Conservation (phyloP, 2,888 invertebrate genomes). For the Agrochola litura region DNA sequence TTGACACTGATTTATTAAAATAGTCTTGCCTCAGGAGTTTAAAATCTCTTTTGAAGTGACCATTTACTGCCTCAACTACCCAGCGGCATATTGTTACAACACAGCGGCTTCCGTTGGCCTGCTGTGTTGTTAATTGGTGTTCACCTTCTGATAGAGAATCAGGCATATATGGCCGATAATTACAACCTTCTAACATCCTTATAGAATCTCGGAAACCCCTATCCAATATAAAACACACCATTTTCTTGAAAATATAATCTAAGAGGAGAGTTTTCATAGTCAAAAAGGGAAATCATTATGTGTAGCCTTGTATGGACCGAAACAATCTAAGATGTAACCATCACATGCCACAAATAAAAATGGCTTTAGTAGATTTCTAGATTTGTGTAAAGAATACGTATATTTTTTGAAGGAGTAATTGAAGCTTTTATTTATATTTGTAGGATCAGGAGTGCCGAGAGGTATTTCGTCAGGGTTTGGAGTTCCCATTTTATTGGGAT, state of each 20-base stretch:
- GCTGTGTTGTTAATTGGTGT: conserved; percentile 33
- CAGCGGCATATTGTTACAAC: conserved; percentile 36
- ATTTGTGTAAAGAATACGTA: conserved; percentile 12
- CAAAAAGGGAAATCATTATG: conserved; percentile 24
- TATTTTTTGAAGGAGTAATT: conserved; percentile 32
- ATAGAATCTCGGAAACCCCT: conserved; percentile 33
- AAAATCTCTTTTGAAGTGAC: conserved; percentile 29
- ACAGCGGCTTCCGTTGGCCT: conserved; percentile 37
- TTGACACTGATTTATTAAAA: conserved; percentile 23
- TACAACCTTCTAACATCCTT: conserved; percentile 18
- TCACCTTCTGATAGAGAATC: conserved; percentile 34
- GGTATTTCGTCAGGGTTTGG: no score
- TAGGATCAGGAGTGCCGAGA: no score
- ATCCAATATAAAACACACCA: conserved; percentile 31
- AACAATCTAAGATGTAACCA: conserved; percentile 24
- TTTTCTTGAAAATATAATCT: conserved; percentile 31
- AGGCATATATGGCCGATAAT: conserved; percentile 26
- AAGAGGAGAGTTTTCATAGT: conserved; percentile 26
- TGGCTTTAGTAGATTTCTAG: conserved; percentile 23
- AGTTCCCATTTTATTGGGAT: no score
- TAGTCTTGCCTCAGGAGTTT: conserved; percentile 40
- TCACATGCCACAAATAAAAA: conserved; percentile 35
- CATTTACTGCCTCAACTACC: conserved; percentile 44
- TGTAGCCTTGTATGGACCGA: conserved; percentile 34
- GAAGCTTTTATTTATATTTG: conserved; percentile 32